phyloP scores from a whole-genome alignment of 2,113 vertebrate genomes.

The Sorex araneus region DNA sequence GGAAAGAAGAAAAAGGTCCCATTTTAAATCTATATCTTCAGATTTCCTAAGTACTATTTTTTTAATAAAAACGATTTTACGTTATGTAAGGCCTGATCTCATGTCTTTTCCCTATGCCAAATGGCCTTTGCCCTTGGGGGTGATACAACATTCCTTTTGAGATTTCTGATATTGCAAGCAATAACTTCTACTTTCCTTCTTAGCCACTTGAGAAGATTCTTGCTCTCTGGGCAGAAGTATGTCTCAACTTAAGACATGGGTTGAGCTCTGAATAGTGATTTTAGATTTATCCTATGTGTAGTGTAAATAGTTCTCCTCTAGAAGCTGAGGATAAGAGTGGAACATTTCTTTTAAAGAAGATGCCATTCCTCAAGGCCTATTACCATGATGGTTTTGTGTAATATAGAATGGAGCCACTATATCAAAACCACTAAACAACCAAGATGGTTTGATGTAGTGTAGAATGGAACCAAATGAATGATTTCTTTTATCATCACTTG shows the following conservation, averaged over 20 bases:
- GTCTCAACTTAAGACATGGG: neutral
- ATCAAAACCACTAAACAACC: no score
- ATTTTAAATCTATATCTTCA: slow-evolving; percentile 29
- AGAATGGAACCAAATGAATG: neutral
- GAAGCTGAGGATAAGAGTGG: neutral
- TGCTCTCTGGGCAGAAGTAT: no score
- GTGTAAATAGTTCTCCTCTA: neutral
- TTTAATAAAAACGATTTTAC: neutral
- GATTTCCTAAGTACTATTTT: neutral
- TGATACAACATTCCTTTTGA: slow-evolving; percentile 7
- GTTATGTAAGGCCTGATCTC: neutral
- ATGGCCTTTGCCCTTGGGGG: neutral
- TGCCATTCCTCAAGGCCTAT: neutral
- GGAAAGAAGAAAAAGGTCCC: neutral
- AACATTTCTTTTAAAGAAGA: slow-evolving; percentile 4
- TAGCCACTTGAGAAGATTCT: neutral
- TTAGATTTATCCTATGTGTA: neutral
- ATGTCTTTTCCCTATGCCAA: neutral
- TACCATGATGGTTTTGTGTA: neutral
- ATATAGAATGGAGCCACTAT: neutral
- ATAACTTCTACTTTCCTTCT: neutral
- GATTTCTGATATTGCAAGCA: neutral
- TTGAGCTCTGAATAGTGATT: neutral
- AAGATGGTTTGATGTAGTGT: neutral
- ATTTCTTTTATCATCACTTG: neutral